Evolutionary conservation across 2,888 invertebrate species (phyloP), one percentile per base, ranked within the genome.

Genomic region (Melanostoma scalare): DNA sequence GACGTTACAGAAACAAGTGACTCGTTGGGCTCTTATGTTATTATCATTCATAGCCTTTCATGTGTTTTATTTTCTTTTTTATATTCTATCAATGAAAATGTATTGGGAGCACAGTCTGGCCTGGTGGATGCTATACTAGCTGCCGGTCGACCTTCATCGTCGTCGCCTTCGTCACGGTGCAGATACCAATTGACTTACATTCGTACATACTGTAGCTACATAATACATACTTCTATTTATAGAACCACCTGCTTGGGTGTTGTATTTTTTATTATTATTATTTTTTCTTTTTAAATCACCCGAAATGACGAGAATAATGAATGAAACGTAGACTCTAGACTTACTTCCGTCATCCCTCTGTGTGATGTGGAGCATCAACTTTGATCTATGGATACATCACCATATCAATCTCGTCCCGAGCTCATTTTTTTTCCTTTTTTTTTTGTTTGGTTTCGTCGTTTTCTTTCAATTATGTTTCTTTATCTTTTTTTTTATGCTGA

Each of bases 221-320:
- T 20, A 20, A 10, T 67, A 56, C 20, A 42, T 36, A 52, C 20
- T 20, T 52, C 60, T 68, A 73, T 73, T 73, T 73, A 65, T 65
- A 65, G 65, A 68, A 38, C 48, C 76, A 76, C 69, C 76, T 63
- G 61, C 72, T 69, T 61, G 53, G 68, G 69, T 35, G 8, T 36
- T 67, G 30, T 6, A 33, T 44, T 44, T 36, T 30, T 69, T 35
- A 20, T 61, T 20, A 44, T 55, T 48, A 3, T 56, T 63, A 52
- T 79, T 56, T 58, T 48, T 73, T 38, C 71, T 36, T 46, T 65
- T 75, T 65, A 75, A 61, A 80, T 78, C 72, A 53, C 30, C 68
- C 75, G 68, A 75, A 75, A 68, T 73, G 58, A 65, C 20, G 20
- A 20, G 67, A 80, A 68, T 81, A 72, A 81, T 81, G 77, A 81